Evolutionary conservation across 2,797 vertebrate species (phyloP), one percentile per base, ranked within the genome.

Genomic region (Nyctalus aviator): DNA sequence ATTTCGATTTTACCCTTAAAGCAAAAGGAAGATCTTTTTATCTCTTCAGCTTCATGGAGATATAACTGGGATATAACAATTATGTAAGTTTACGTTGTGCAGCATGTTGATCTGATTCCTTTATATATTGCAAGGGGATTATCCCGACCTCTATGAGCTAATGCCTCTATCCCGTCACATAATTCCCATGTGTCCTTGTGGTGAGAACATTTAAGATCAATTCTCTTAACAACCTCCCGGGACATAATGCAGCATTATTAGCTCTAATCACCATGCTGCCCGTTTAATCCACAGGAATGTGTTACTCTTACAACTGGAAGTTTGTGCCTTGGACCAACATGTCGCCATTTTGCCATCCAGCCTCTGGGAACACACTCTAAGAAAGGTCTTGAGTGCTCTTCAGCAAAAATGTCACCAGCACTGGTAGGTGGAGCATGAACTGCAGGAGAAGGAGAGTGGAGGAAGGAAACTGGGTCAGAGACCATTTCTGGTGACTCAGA

Each of bases 1-100:
- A 93, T 92, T 55, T 32, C n/a, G 23, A 35, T 41, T 64, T 69
- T 71, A 88, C 46, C 50, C 64, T 84, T 78, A 73, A 35, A 94
- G 15, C 25, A 10, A 57, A 89, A 68, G 30, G 30, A 73, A 12
- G 17, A 72, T 35, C 30, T 30, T 41, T 41, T 35, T 6, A 37
- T 48, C 30, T 8, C 35, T 79, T 59, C 35, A 8, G 17, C 2
- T 37, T 75, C 81, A 75, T 35, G 55, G 68, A 88, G 35, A 18
- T 68, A 44, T 35, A n/a, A 82, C 30, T 46, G 79, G 41, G 46
- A 25, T 82, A 50, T 9, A 44, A 27, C 5, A 8, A 8, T 17
- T 50, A 25, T 59, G 23, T 93, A 46, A 53, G 14, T 23, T 75
- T 37, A 37, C 5, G 11, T 23, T 35, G 23, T 44, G 11, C 48